Base-by-base conservation (phyloP, 2,797 vertebrate species). In the Cynopterus sphinx region DNA sequence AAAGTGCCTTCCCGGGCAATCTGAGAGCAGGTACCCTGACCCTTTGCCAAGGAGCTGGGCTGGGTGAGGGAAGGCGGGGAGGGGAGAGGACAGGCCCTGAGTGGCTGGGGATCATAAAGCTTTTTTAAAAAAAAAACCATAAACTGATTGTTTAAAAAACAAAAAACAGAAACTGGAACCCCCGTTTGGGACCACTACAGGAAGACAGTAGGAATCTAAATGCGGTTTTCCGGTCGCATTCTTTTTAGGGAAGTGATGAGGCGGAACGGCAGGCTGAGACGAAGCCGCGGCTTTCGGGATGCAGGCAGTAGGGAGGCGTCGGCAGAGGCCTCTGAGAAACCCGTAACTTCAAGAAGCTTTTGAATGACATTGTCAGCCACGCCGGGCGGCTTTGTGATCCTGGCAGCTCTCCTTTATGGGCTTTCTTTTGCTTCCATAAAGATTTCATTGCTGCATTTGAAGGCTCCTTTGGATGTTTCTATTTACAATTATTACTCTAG, bases 401-500 rank as follows among this genome's bases (percentile, higher is more conserved):
- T 77, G 84, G 39, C 68, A 86, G 19, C 94, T 57, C 57, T 67
- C 51, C 65, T 33, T 65, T 53, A 39, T 16, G 65, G 88, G 41
- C 77, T 97, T 91, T 65, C 36, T 55, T 90, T 91, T 67, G 31
- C 81, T 74, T 78, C 78, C 74, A 21, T 46, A 67, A 83, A 92
- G 73, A 81, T 36, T 12, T 84, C 61, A 31, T 4, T 71, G 85
- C 71, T 74, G 0, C 11, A 31, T 55, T 77, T 53, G 55, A 67
- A 65, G 67, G 39, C 78, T 95, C 87, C 78, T 74, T 87, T 43
- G 49, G 75, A 33, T 61, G 41, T 93, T 63, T 46, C 1, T 3
- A 0, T 0, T 31, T 94, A 83, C 93, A 59, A 43, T 94, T 96
- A 39, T 94, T 71, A 85, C 0, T 0, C 51, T 26, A 1, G n/a